phyloP scores from a whole-genome alignment of 2,888 invertebrate genomes.

The Phortica okadai region DNA sequence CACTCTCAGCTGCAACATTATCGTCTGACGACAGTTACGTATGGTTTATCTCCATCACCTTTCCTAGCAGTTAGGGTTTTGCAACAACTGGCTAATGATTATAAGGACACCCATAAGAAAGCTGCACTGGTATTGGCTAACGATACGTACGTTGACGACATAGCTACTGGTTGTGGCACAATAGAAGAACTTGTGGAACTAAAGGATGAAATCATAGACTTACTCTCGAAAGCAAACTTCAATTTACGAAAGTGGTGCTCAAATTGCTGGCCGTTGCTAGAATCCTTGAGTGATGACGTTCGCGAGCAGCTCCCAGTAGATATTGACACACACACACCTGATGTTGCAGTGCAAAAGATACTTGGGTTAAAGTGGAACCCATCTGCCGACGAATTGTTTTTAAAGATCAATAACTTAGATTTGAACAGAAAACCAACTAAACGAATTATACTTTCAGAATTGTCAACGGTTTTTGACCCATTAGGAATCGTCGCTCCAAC shows the following conservation, averaged over 20 bases:
- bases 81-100: not conserved
- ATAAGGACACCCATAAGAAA: slow-evolving; percentile 10
- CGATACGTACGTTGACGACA: slow-evolving; percentile 19
- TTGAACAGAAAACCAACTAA: slow-evolving; percentile 15
- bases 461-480: slow-evolving; percentile 42
- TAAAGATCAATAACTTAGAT: slow-evolving; percentile 1
- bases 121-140: slow-evolving; percentile 25
- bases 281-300: not conserved
- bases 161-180: slow-evolving; percentile 33
- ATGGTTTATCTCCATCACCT: not conserved
- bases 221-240: slow-evolving; percentile 30
- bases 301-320: not conserved
- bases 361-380: slow-evolving; percentile 36
- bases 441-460: slow-evolving; percentile 38
- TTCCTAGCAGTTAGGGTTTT: not conserved
- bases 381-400: slow-evolving; percentile 20
- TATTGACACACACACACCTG: not conserved
- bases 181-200: slow-evolving; percentile 1
- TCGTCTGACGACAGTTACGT: not conserved
- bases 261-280: slow-evolving; percentile 3
- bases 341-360: not conserved
- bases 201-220: slow-evolving; percentile 13
- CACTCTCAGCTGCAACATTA: not conserved
- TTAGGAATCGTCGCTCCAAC: slow-evolving; percentile 37
- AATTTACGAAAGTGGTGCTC: slow-evolving; percentile 34